These are phyloP conservation scores for Chloebia gouldiae DNA, from an alignment of 2,113 vertebrate genomes.

Conservation along the genomic window DNA sequence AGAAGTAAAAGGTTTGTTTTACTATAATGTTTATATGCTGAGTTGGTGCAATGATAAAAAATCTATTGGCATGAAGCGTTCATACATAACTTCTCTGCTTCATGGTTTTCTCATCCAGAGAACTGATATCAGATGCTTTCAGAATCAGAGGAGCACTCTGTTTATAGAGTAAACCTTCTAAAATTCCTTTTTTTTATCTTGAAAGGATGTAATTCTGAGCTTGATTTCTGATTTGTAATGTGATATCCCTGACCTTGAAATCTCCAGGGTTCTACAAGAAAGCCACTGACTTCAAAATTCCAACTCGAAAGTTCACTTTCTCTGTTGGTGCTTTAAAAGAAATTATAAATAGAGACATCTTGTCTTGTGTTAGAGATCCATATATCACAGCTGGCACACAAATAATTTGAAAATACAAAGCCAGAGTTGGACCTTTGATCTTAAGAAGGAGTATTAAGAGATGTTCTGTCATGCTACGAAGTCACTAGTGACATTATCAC, in stretches of 20 bases:
- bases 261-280: background rate
- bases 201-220: background rate
- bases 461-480: background rate
- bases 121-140: slow-evolving; percentile 1
- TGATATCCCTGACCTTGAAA: background rate
- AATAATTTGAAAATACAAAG: background rate
- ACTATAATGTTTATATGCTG: background rate
- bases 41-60: background rate
- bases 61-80: background rate
- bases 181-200: background rate
- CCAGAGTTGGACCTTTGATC: background rate
- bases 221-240: slow-evolving; percentile 13
- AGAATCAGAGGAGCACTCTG: background rate
- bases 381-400: background rate
- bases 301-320: background rate
- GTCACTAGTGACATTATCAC: background rate
- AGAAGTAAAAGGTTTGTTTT: background rate
- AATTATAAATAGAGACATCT: background rate
- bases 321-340: background rate
- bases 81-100: background rate
- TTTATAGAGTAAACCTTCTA: slow-evolving; percentile 2
- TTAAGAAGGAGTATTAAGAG: background rate
- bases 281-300: slow-evolving; percentile 12
- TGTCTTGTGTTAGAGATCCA: background rate
- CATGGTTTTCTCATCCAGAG: background rate